A percentile compares a stretch with the other conserved stretches of the same genome.
Conservation (phyloP, 1,140 invertebrate genomes). For the Drosophila obscura region DNA sequence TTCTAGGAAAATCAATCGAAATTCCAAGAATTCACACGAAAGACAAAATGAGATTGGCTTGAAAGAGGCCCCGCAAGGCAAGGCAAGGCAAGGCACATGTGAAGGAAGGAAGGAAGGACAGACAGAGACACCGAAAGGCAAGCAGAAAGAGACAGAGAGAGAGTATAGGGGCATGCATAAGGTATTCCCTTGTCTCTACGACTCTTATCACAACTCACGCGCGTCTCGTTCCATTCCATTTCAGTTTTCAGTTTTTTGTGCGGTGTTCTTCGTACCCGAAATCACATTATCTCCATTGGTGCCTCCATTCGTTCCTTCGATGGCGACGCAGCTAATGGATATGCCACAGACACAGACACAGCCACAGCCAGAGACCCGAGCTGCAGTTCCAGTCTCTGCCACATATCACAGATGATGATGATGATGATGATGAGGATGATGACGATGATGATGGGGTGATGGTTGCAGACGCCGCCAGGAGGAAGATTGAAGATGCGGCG, state of each 20-base stretch:
- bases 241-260: constrained; percentile 30
- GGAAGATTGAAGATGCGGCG: constrained; percentile 83
- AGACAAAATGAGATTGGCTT: constrained; percentile 74
- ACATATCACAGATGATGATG: constrained; percentile 75
- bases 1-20: constrained; percentile 83
- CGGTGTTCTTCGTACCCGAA: constrained; percentile 51
- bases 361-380: constrained; percentile 10
- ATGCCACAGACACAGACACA: constrained; percentile 35
- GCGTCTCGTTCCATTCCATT: constrained; percentile 80
- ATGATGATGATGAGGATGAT: constrained; percentile 51
- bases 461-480: constrained; percentile 60
- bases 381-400: constrained; percentile 9
- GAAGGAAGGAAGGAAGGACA: not conserved
- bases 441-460: constrained; percentile 20
- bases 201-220: constrained; percentile 75
- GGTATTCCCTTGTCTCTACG: constrained; percentile 79
- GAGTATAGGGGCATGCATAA: constrained; percentile 33
- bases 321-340: constrained; percentile 77
- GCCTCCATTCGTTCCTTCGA: constrained; percentile 52
- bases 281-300: constrained; percentile 69
- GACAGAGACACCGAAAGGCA: too few relatives aligned
- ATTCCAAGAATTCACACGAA: constrained; percentile 82
- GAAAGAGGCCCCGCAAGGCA: constrained; percentile 19
- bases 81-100: not conserved
- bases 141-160: too few relatives aligned